Conservation (phyloP, 2,113 vertebrate genomes). For the Nothoprocta perdicaria region DNA sequence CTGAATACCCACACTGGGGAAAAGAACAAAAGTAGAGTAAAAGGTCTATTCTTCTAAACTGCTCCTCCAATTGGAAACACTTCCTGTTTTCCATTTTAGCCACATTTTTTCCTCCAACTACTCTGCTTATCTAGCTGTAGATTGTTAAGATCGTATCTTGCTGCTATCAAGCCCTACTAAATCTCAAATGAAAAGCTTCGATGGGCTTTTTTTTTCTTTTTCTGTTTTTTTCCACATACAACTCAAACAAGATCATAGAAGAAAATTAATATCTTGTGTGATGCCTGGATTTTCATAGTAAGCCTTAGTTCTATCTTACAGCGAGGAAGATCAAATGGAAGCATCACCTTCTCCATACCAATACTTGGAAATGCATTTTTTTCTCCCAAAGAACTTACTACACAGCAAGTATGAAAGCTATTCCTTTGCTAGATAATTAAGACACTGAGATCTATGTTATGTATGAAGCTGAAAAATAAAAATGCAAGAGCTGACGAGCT, state of each 20-base stretch:
- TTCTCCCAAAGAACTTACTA: neutral
- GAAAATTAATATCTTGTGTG: neutral
- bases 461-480: neutral
- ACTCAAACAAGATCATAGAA: neutral
- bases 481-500: neutral
- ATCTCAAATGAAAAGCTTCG: conserved; percentile 24
- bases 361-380: neutral
- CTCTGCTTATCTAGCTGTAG: conserved; percentile 45
- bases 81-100: conserved; percentile 32
- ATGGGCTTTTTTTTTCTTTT: neutral
- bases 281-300: neutral
- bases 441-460: neutral
- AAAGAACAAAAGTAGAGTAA: neutral
- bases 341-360: neutral
- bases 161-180: neutral
- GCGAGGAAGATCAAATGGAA: neutral
- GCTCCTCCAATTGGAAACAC: conserved; percentile 14
- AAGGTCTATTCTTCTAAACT: conserved; percentile 11
- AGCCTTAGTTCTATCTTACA: neutral
- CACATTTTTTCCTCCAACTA: neutral
- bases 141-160: conserved; percentile 43
- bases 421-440: neutral
- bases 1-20: neutral
- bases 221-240: neutral
- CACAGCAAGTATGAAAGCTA: neutral